Evolutionary conservation across 2,113 vertebrate genomes (phyloP), one percentile per base, ranked within the genome.

Genomic region (Glaucidium brasilianum): DNA sequence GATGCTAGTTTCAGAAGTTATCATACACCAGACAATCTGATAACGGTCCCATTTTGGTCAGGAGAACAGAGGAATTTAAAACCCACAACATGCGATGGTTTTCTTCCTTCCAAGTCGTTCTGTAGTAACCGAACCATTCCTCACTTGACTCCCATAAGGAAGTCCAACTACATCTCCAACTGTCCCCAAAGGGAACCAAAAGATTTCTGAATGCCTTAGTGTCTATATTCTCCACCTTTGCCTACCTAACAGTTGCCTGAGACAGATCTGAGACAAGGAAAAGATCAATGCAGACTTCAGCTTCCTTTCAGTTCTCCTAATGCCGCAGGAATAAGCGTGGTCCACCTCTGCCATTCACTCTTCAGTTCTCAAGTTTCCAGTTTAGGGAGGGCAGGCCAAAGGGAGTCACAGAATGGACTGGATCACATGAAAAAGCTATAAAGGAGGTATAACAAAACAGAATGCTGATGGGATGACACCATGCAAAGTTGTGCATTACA

Each of bases 321-420:
- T 3, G 32, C 58, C 86, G 13, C 32, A 64, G 58, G 27, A 71
- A 4, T 16, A 39, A n/a, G 14, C 3, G 1, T 30, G 35, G 43
- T 45, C 35, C 0, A 1, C 25, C 49, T 73, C 85, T 73, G 45
- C 19, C 2, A 1, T 21, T 80, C 43, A 34, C 30, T 35, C 43
- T 35, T 84, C n/a, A 16, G 25, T 30, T 7, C 34, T 13, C 27
- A 49, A 39, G 32, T 29, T 60, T 47, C 32, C 39, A 80, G 49
- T 50, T 59, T 12, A 37, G 87, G 49, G 80, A n/a, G 41, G 41
- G 67, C 10, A 79, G 52, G 9, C 18, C 35, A 68, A 68, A 32
- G 12, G 15, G 12, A 75, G 34, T 19, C 6, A 2, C n/a, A 60
- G 63, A 16, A 52, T 26, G 37, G 69, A 60, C 10, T 7, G 3